These are phyloP conservation scores for Penaeus chinensis DNA, from an alignment of 1,140 invertebrate genomes.

Conservation along the genomic window DNA sequence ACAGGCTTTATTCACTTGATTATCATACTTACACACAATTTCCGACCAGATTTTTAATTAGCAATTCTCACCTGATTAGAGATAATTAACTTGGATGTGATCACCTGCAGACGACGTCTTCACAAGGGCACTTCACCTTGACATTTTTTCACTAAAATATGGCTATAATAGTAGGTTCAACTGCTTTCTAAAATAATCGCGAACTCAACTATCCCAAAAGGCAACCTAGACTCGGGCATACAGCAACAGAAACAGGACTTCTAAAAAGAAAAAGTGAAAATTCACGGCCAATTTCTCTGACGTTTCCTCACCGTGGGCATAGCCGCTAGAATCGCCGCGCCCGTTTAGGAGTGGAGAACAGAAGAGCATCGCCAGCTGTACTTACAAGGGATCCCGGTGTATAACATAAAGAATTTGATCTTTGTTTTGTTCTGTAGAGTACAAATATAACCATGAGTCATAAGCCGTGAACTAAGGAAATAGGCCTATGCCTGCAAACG, in stretches of 20 bases:
- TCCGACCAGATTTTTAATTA: too few species aligned
- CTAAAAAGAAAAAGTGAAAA: conserved; percentile 15
- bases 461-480: too few species aligned
- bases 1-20: too few species aligned
- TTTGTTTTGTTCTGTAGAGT: not conserved
- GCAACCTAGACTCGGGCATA: conserved; percentile 52
- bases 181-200: not conserved
- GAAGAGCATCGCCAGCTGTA: not conserved
- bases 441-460: too few species aligned
- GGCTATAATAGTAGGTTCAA: not conserved
- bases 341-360: not conserved
- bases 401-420: not conserved
- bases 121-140: too few species aligned
- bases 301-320: conserved; percentile 54
- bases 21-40: too few species aligned
- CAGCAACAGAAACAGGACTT: conserved; percentile 48
- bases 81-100: too few species aligned
- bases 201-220: conserved; percentile 14
- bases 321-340: not conserved
- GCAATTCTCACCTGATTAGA: too few species aligned
- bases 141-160: too few species aligned
- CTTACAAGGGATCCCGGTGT: not conserved
- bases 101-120: too few species aligned
- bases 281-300: conserved; percentile 55
- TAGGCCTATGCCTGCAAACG: too few species aligned